phyloP scores from a whole-genome alignment of 2,113 vertebrate genomes.

The Osmerus eperlanus region DNA sequence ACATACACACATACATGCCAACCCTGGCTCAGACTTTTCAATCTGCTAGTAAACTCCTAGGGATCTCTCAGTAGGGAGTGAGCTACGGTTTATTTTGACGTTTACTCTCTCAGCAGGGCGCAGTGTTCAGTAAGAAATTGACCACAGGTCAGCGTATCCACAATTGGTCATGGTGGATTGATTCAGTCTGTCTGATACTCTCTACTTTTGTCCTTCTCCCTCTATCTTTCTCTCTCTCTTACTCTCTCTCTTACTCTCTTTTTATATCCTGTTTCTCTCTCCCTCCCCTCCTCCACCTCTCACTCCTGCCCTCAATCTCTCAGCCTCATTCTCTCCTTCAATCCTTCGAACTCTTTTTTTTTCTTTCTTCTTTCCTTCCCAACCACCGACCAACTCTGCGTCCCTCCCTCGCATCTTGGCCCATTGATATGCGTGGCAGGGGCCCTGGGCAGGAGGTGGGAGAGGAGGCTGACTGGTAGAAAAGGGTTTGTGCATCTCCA shows the following conservation, averaged over 20 bases:
- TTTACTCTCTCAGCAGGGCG: conserved; percentile 2
- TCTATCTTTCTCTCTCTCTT: background rate
- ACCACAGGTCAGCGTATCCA: conserved; percentile 8
- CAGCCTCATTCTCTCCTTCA: conserved; percentile 35
- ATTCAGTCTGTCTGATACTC: background rate
- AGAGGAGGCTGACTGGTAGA: conserved; percentile 30
- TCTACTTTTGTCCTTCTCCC: background rate
- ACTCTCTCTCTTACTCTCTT: background rate
- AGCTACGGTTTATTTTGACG: background rate
- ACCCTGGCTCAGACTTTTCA: background rate
- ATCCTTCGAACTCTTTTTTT: too few relatives aligned
- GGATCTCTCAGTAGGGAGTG: conserved; percentile 3
- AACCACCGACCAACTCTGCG: conserved; percentile 38
- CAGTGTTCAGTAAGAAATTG: background rate
- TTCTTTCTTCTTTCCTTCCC: background rate
- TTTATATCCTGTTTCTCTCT: background rate
- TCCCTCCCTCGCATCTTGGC: conserved; percentile 45
- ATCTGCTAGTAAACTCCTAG: background rate
- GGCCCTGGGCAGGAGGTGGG: conserved; percentile 44
- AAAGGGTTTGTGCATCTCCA: conserved; percentile 51
- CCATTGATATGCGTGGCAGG: conserved; percentile 56
- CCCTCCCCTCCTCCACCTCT: background rate
- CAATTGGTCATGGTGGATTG: conserved; percentile 2
- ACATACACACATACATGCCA: background rate
- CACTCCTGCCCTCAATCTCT: background rate